Evolutionary conservation across 2,888 invertebrate species (phyloP).

Genomic region (Synergus umbraculus): DNA sequence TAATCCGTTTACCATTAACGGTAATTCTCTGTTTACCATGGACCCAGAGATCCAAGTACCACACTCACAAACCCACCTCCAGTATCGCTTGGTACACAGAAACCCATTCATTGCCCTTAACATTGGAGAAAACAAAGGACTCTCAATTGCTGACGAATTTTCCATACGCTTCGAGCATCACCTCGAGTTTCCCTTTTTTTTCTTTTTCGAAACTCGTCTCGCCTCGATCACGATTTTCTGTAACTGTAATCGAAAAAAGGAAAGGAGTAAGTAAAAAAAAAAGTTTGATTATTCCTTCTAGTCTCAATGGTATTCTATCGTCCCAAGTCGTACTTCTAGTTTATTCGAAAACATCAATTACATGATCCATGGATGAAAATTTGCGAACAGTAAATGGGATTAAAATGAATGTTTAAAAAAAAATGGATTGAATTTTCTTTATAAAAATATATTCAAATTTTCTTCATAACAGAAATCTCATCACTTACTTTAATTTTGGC

Average conservation of each 20-base stretch:
- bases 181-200: neutral
- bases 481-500: too few species aligned
- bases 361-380: neutral
- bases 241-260: neutral
- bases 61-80: neutral
- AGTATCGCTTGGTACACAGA: conserved; percentile 1
- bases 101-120: conserved; percentile 22
- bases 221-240: neutral
- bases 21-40: conserved; percentile 59
- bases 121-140: neutral
- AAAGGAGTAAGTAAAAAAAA: conserved; percentile 49
- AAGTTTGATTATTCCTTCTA: conserved; percentile 52
- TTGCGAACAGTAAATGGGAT: too few species aligned
- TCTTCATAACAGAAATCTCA: too few species aligned
- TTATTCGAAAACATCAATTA: conserved; percentile 21
- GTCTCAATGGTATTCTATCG: conserved; percentile 53
- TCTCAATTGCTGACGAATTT: neutral
- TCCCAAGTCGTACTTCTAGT: conserved; percentile 14
- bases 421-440: neutral
- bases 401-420: too few species aligned
- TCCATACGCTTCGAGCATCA: neutral
- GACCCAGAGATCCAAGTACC: neutral
- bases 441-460: neutral
- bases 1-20: conserved; percentile 67
- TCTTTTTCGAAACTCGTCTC: neutral